Conservation (phyloP, 2,888 invertebrate species). For the Agonopterix alstromeriana region DNA sequence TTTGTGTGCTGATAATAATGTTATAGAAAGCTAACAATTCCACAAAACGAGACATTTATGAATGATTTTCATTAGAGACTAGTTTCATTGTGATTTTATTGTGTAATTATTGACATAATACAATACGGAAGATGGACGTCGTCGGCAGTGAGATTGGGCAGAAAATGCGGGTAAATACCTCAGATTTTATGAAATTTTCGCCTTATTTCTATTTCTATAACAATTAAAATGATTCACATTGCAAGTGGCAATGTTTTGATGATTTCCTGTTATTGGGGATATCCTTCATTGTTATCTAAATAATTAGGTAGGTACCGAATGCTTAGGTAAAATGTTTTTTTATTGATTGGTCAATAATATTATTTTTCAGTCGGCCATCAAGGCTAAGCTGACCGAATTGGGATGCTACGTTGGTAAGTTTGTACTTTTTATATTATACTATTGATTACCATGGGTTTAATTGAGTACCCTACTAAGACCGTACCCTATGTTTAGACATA, state of each 20-base stretch:
- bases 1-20: background rate
- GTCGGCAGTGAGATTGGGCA: constrained; percentile 91
- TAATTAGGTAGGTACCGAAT: too few relatives aligned
- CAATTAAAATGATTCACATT: too few relatives aligned
- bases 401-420: constrained; percentile 93
- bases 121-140: constrained; percentile 79
- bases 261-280: too few relatives aligned
- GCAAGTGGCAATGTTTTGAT: too few relatives aligned
- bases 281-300: too few relatives aligned
- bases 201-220: constrained; percentile 1
- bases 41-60: background rate
- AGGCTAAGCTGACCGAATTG: constrained; percentile 95
- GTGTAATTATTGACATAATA: background rate
- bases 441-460: too few relatives aligned
- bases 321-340: too few relatives aligned
- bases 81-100: background rate
- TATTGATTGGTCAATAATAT: background rate
- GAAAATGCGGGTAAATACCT: constrained; percentile 85
- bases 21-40: background rate
- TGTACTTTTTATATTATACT: background rate
- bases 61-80: background rate
- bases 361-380: constrained; percentile 91
- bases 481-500: too few relatives aligned
- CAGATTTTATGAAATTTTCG: too few relatives aligned
- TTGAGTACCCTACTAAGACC: too few relatives aligned